Evolutionary conservation across 2,888 invertebrate species (phyloP).

Genomic region (Zeuzera pyrina): DNA sequence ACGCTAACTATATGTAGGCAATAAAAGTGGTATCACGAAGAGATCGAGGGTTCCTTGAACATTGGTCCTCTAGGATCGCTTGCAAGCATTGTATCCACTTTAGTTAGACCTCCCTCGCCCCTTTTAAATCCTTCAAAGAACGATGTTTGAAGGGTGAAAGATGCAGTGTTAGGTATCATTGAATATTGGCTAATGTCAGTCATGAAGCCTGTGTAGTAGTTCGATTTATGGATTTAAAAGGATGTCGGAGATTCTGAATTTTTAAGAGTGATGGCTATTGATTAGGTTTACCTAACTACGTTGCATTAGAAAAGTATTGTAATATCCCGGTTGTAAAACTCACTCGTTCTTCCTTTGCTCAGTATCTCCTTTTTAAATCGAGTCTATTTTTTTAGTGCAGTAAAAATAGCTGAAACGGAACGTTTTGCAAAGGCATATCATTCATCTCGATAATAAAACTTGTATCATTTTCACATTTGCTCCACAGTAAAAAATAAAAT

Average conservation of each 20-base stretch:
- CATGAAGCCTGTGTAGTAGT: conserved; percentile 41
- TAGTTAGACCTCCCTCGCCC: conserved; percentile 22
- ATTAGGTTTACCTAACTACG: too few species aligned
- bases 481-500: too few species aligned
- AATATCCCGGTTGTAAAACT: too few species aligned
- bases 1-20: too few species aligned
- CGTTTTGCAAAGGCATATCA: too few species aligned
- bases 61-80: conserved; percentile 27
- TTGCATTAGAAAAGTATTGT: too few species aligned
- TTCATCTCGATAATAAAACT: too few species aligned
- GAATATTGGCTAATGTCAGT: conserved; percentile 30
- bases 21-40: conserved; percentile 13
- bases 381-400: too few species aligned
- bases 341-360: too few species aligned
- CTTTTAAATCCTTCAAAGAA: conserved; percentile 19
- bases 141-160: conserved; percentile 21
- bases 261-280: conserved; percentile 20
- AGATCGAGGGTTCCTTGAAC: conserved; percentile 23
- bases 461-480: too few species aligned
- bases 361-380: too few species aligned
- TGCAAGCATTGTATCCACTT: conserved; percentile 36
- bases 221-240: conserved; percentile 51
- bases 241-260: conserved; percentile 43
- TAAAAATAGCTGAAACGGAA: too few species aligned
- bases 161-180: conserved; percentile 15